Evolutionary conservation across 2,113 vertebrate genomes (phyloP), one percentile per base, ranked within the genome.

Genomic region (Stictonetta naevosa): DNA sequence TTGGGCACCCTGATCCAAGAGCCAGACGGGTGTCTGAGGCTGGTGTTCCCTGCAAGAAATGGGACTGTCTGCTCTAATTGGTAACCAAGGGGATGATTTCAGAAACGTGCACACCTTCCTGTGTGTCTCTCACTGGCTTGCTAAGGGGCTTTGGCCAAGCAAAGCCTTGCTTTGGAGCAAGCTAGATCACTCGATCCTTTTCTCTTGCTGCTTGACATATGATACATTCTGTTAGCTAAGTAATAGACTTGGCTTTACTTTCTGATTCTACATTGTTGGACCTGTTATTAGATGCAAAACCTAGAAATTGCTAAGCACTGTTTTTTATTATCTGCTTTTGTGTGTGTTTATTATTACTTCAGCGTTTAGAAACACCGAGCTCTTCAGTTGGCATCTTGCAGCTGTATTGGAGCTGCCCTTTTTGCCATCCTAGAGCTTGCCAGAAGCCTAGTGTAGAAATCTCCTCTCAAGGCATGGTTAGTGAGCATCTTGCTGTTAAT

Each of bases 1-100:
- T 71, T 38, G 26, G 29, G 40, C 5, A 4, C 15, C 42, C 60
- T 1, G 0, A 7, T 21, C 38, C 3, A 0, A 50, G n/a, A 63
- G 42, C 73, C 11, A 4, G 12, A 2, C 6, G 33, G 59, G 5
- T 86, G 42, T 36, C 34, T 1, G 1, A 44, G 92, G 50, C 50
- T 80, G 50, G 14, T 7, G 4, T 55, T 69, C 33, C 59, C 23
- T 34, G 4, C 44, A 22, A 36, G 14, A 73, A 77, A 25, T 14
- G 23, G 10, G 15, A 25, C 18, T 26, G 15, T 52, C 23, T 16
- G 48, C 36, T 58, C 72, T 53, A 18, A 18, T 59, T 18, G 53
- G 5, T 7, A 66, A 66, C 60, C 15, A 56, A 46, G 55, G 25
- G 8, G 50, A 29, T 20, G n/a, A 38, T 36, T 68, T 83, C 23